Base-by-base conservation (phyloP, 2,113 vertebrate genomes). In the Cromileptes altivelis region DNA sequence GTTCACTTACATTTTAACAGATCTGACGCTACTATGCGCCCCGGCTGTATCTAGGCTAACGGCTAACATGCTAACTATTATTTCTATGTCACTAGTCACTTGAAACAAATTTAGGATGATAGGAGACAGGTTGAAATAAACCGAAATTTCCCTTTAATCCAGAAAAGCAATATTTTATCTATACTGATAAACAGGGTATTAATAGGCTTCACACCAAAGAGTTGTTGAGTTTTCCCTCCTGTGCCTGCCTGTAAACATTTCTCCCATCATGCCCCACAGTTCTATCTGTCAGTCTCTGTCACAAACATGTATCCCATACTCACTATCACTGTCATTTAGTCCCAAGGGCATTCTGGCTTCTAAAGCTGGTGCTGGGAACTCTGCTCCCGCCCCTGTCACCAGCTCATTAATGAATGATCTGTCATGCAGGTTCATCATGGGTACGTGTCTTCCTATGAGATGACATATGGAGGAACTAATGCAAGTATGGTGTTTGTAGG, bases 251-350 rank as follows among this genome's bases (percentile, higher is more conserved):
- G 58, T n/a, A 47, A 61, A 49, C 49, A 23, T 72, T 65, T 85
- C 27, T 85, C 63, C 73, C 70, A 72, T 75, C 40, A 72, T 75
- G 60, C 71, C 69, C 68, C 45, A 4, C 2, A 3, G 82, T 79
- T 45, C 71, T 64, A 74, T 55, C 75, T 70, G 82, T 86, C 85
- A 84, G 45, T 62, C 33, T 53, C 61, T 75, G 74, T 82, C 71
- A 72, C 56, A 72, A 17, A 80, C 70, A 71, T 50, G 79, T 79
- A 85, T 79, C 40, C 52, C 47, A 76, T 47, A 58, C 67, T 80
- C 37, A 19, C 45, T 71, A 27, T 85, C 84, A 53, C 72, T 82
- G 71, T 82, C 81, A 64, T 80, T 71, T n/a, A 21, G 17, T 71
- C 90, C 84, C 17, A 0, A 21, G 81, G 87, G 90, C 30, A 56